Conservation (phyloP, 2,113 vertebrate genomes). For the Paramisgurnus dabryanus region DNA sequence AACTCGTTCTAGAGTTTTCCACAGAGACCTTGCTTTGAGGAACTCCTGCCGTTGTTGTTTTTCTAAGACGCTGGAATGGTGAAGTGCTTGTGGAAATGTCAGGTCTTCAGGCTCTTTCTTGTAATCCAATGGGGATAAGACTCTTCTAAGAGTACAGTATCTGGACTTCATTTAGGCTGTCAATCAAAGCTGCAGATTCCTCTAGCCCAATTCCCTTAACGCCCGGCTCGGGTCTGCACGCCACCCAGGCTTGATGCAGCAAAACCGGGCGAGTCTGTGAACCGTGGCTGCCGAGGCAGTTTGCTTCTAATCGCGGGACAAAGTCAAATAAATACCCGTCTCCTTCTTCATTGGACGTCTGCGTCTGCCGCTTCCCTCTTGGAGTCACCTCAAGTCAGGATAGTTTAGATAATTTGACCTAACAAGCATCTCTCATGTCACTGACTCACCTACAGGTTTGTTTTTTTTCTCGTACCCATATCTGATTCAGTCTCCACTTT, state of each 20-base stretch:
- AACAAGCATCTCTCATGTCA: slow-evolving; percentile 79
- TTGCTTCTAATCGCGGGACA: slow-evolving; percentile 72
- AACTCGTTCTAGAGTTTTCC: slow-evolving; percentile 52
- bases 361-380: slow-evolving; percentile 45
- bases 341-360: slow-evolving; percentile 68
- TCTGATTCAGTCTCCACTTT: slow-evolving; percentile 81
- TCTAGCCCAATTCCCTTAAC: slow-evolving; percentile 14
- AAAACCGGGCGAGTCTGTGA: slow-evolving; percentile 50
- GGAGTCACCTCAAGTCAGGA: slow-evolving; percentile 67
- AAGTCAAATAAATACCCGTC: slow-evolving; percentile 79
- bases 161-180: slow-evolving; percentile 57
- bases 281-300: slow-evolving; percentile 61
- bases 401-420: slow-evolving; percentile 79
- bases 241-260: slow-evolving; percentile 19
- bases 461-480: slow-evolving; percentile 69
- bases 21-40: slow-evolving; percentile 55
- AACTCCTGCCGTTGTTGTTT: slow-evolving; percentile 46
- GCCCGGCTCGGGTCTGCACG: background rate
- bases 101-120: slow-evolving; percentile 51
- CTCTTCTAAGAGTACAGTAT: slow-evolving; percentile 43
- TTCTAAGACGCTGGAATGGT: slow-evolving; percentile 48
- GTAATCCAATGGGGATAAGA: slow-evolving; percentile 41
- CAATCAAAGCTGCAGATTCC: slow-evolving; percentile 47
- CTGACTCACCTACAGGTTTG: slow-evolving; percentile 78
- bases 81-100: slow-evolving; percentile 58